Conservation (phyloP, 2,888 invertebrate genomes). For the Ormyrus labotus region DNA sequence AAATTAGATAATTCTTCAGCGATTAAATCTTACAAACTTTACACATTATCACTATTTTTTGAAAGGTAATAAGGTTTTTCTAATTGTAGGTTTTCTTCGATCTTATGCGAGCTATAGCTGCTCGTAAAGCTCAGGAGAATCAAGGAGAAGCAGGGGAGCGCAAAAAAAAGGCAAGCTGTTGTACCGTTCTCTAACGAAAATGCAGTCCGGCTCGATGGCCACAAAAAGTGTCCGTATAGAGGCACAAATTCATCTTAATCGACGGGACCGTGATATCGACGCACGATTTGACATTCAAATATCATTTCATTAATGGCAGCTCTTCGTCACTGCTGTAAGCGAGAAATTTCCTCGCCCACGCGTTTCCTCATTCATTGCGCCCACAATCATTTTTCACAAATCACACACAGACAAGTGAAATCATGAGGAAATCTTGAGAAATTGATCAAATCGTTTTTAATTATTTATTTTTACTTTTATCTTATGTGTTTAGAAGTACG, state of each 20-base stretch:
- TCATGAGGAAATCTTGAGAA: conserved; percentile 40
- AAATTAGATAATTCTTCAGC: not conserved
- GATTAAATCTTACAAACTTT: too few relatives aligned
- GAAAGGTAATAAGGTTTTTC: not conserved
- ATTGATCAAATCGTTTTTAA: conserved; percentile 7
- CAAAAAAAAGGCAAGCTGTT: conserved; percentile 92
- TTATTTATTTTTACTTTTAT: conserved; percentile 13
- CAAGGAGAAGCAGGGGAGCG: conserved; percentile 91
- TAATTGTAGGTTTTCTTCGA: conserved; percentile 96
- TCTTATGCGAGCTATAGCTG: conserved; percentile 98
- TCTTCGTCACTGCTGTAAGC: conserved; percentile 34
- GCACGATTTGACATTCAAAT: conserved; percentile 48
- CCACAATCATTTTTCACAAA: conserved; percentile 37
- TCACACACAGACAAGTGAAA: conserved; percentile 56
- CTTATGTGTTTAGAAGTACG: not conserved
- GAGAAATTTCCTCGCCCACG: conserved; percentile 27
- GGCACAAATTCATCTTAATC: conserved; percentile 47
- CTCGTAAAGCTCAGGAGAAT: conserved; percentile 95
- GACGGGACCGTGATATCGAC: conserved; percentile 43
- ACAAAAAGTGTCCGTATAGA: conserved; percentile 34
- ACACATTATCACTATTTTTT: too few relatives aligned
- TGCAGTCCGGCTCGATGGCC: conserved; percentile 35
- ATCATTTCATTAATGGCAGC: conserved; percentile 52
- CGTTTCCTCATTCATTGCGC: conserved; percentile 47
- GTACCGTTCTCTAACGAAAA: conserved; percentile 80